Evolutionary conservation across 2,113 vertebrate species (phyloP), one percentile per base, ranked within the genome.

Genomic region (Paradoxurus hermaphroditus): DNA sequence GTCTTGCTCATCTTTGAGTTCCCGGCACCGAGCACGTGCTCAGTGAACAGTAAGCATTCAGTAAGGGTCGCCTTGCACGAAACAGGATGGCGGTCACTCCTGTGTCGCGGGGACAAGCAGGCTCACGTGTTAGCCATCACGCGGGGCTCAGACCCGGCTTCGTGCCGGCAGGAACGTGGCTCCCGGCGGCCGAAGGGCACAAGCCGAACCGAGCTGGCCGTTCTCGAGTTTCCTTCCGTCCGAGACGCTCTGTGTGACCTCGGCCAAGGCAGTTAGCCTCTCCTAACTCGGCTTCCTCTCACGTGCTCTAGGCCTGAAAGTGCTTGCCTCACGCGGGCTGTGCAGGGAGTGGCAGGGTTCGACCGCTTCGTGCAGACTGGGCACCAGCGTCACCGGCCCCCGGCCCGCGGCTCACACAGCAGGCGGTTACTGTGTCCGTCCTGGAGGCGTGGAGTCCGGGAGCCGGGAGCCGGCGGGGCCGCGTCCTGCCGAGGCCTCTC

Each of bases 381-480:
- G 27, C 25, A 31, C 10, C 73, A 4, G 27, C 7, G 2, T 18
- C 8, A 46, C 27, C 0, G 29, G 73, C 41, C 16, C 73, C 72
- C 14, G 2, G 41, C 5, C 39, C 18, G 73, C 2, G 27, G 73
- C 7, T 31, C 7, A 8, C 7, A 5, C 4, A 9, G 15, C 23
- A 44, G 39, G 41, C 14, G 4, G 41, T 73, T 29, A 46, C 41
- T 3, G 4, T 15, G 41, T 46, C 41, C 3, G 0, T 75, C 41
- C 68, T 9, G 14, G 72, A 41, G 14, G 6, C 3, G 13, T 25
- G 36, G 72, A 75, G 39, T 15, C 41, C 7, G 0, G 8, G 14
- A 14, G 29, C 7, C 14, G 0, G 41, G 4, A 5, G 0, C 0
- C 2, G 41, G 13, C 25, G 9, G 41, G 72, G 27, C 72, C 29